Evolutionary conservation across 2,888 invertebrate species (phyloP).

Genomic region (Microctonus hyperodae): DNA sequence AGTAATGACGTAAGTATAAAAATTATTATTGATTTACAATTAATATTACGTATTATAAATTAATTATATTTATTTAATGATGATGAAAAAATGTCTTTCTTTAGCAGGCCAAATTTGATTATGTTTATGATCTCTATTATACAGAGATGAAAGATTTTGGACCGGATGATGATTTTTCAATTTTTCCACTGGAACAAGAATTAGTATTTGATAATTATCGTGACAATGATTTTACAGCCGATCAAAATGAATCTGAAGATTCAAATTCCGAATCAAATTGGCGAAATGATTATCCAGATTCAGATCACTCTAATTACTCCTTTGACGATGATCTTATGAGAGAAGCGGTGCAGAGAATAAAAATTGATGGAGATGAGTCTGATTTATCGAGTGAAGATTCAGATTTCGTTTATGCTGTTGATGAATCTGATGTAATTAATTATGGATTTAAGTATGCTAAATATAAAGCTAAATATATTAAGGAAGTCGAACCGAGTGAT

Average conservation of each 20-base stretch:
- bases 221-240: slow-evolving; percentile 48
- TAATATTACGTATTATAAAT: too few relatives aligned
- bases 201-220: slow-evolving; percentile 56
- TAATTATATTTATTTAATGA: background rate
- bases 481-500: slow-evolving; percentile 44
- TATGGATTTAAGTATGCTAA: slow-evolving; percentile 74
- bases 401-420: slow-evolving; percentile 53
- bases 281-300: slow-evolving; percentile 81
- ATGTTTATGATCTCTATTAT: slow-evolving; percentile 73
- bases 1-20: slow-evolving; percentile 33
- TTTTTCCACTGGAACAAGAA: slow-evolving; percentile 62
- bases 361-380: slow-evolving; percentile 59
- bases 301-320: slow-evolving; percentile 68
- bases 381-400: slow-evolving; percentile 65
- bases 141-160: slow-evolving; percentile 65
- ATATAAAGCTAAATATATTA: slow-evolving; percentile 68
- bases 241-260: slow-evolving; percentile 66
- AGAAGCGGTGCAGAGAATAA: slow-evolving; percentile 65
- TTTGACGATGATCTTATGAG: slow-evolving; percentile 71
- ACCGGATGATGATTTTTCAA: slow-evolving; percentile 61
- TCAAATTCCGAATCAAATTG: slow-evolving; percentile 82
- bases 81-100: slow-evolving; percentile 29
- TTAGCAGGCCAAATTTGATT: slow-evolving; percentile 51
- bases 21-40: too few relatives aligned
- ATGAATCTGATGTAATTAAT: slow-evolving; percentile 67